Percentiles rank a stretch among this genome's conserved stretches.
These are phyloP conservation scores for Diplodus sargus DNA, from an alignment of 2,797 vertebrate species.

Conservation along the genomic window DNA sequence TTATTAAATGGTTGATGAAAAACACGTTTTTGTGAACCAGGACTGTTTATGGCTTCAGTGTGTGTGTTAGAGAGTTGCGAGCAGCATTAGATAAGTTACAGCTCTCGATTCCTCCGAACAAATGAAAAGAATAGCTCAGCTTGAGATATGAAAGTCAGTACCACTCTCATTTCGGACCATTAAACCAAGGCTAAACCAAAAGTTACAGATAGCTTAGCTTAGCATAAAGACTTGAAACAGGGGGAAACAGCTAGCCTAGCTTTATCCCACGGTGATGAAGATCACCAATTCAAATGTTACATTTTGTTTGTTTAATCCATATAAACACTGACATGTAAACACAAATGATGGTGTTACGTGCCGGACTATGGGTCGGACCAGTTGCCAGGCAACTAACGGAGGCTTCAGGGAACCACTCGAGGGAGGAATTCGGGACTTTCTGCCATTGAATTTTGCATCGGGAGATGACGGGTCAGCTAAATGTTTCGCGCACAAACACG, in stretches of 20 bases:
- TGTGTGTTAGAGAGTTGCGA: too few relatives aligned
- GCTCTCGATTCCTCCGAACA: too few relatives aligned
- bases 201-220: not conserved
- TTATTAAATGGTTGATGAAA: not conserved
- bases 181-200: rapidly evolving
- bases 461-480: too few relatives aligned
- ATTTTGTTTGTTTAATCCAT: not conserved
- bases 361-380: not conserved
- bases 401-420: not conserved
- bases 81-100: too few relatives aligned
- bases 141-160: not conserved
- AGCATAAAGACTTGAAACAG: not conserved
- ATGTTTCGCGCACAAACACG: not conserved
- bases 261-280: not conserved
- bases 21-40: not conserved
- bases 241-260: not conserved
- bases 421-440: too few relatives aligned
- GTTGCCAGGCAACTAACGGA: not conserved
- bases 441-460: too few relatives aligned
- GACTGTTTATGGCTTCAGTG: not conserved
- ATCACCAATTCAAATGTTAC: not conserved
- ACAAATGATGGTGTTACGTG: not conserved
- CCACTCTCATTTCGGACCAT: not conserved
- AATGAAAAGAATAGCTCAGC: too few relatives aligned
- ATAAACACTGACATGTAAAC: not conserved